Conservation (phyloP, 1,140 invertebrate species). For the Rhyzopertha dominica region DNA sequence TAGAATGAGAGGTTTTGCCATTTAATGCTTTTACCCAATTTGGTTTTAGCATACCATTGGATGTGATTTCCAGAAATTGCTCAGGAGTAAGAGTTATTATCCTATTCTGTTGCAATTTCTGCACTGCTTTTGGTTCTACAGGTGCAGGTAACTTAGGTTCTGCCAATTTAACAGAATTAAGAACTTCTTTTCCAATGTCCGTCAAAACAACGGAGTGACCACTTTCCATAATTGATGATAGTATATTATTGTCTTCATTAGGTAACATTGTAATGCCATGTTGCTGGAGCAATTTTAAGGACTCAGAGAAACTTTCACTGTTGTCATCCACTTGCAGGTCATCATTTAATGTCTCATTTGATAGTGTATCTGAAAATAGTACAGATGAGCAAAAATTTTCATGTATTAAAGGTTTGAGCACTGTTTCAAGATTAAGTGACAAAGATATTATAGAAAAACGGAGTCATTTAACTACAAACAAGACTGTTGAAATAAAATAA, state of each 20-base stretch:
- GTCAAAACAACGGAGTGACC: conserved; percentile 74
- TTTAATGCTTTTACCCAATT: too few relatives aligned
- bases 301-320: conserved; percentile 17
- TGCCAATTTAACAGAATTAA: conserved; percentile 55
- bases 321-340: conserved; percentile 33
- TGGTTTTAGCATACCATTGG: conserved; percentile 16
- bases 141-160: too few relatives aligned
- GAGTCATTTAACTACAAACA: too few relatives aligned
- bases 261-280: conserved; percentile 79
- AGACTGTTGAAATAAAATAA: too few relatives aligned
- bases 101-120: conserved; percentile 37
- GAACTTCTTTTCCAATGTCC: conserved; percentile 70
- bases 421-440: too few relatives aligned
- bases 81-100: conserved; percentile 41
- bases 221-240: conserved; percentile 73
- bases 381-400: too few relatives aligned
- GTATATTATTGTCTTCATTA: conserved; percentile 63
- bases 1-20: too few relatives aligned
- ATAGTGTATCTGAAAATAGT: too few relatives aligned
- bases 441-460: too few relatives aligned
- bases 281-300: conserved; percentile 65
- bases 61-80: conserved; percentile 39
- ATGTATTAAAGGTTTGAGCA: too few relatives aligned
- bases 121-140: conserved; percentile 33
- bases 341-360: conserved; percentile 1